A percentile compares a stretch with the other conserved stretches of the same genome.
phyloP scores from a whole-genome alignment of 2,888 invertebrate genomes.

The Sisyra terminalis region DNA sequence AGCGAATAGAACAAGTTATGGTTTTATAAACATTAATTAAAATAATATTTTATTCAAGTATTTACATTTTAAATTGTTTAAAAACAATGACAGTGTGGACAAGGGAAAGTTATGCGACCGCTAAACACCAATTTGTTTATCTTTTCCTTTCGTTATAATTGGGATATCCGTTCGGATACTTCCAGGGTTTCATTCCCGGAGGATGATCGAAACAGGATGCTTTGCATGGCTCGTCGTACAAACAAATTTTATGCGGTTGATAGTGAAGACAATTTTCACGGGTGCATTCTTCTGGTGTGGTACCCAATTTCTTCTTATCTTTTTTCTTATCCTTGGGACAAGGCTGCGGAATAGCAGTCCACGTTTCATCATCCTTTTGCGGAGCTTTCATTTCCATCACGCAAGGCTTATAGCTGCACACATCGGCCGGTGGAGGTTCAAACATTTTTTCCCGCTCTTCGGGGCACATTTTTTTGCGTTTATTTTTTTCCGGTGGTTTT shows the following conservation, averaged over 20 bases:
- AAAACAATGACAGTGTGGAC: no score
- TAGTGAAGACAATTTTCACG: constrained; percentile 3
- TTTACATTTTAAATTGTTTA: no score
- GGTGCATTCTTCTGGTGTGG: neutral
- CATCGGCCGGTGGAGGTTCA: neutral
- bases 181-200: constrained; percentile 15
- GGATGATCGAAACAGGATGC: constrained; percentile 25
- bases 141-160: neutral
- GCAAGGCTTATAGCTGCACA: neutral
- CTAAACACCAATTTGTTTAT: no score
- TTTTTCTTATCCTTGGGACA: neutral
- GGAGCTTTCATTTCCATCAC: neutral
- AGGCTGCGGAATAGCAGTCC: neutral
- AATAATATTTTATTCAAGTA: no score
- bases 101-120: no score
- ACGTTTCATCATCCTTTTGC: neutral
- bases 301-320: no score
- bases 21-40: no score
- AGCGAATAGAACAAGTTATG: no score
- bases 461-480: no score
- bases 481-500: neutral
- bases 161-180: neutral
- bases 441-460: neutral
- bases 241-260: constrained; percentile 13
- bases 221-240: constrained; percentile 24